Base-by-base conservation (phyloP, 2,113 vertebrate genomes). In the Pteropus alecto region DNA sequence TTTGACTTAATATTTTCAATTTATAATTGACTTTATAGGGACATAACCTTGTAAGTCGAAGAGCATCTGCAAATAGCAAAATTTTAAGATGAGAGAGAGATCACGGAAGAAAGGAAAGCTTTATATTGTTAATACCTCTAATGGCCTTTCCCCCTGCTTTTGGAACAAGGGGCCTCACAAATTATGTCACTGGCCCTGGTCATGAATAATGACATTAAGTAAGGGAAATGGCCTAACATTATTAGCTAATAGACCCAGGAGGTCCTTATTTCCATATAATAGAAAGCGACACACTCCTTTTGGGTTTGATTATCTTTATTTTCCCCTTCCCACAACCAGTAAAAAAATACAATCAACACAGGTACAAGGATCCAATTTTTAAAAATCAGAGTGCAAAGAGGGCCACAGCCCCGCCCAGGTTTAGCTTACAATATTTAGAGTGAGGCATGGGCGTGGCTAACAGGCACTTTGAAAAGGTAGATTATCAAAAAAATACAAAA, bases 401-500 rank as follows among this genome's bases (percentile, higher is more conserved):
- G 48, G 58, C 63, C 41, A 43, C 3, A 30, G 68, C 68, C 87
- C 63, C 21, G 13, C 38, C 35, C 38, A 1, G 48, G 51, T 54
- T 74, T 87, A 63, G 92, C 74, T 77, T 96, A 93, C 54, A 33
- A 28, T 98, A 97, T 97, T 92, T 98, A 98, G 85, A 8, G 58
- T 7, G 24, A 3, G 26, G 26, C 22, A 63, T 1, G 3, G 77
- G 79, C 13, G 0, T 7, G 63, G 92, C 95, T 97, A 92, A 95
- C 85, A 83, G 33, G 70, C 63, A n/a, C 67, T n/a, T 92, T 84
- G 61, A 95, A 97, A 97, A 98, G 94, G 63, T 18, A 0, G 96
- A 95, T 98, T 95, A 98, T 95, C 51, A 51, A 98, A 98, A 98
- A 98, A 98, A 97, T 97, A 98, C 98, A 98, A 51, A 88, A 51